Evolutionary conservation across 2,888 invertebrate species (phyloP), one percentile per base, ranked within the genome.

Genomic region (Nymphalis polychloros): DNA sequence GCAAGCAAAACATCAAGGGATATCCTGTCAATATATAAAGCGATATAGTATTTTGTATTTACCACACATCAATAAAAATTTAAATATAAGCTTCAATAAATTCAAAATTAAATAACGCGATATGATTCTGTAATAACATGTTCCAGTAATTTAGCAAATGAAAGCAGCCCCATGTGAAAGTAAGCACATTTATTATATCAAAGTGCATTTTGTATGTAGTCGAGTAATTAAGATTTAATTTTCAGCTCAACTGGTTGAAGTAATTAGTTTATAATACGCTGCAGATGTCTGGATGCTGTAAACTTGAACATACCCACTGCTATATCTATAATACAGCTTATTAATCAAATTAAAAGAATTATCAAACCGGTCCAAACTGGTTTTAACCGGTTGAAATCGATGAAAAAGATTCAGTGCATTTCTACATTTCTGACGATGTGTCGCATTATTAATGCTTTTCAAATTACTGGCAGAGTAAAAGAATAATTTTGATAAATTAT

Each of bases 181-280:
- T 64, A 59, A 63, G 46, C 50, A 59, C 68, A 55, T 64, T 70
- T 59, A 59, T 68, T 52, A 59, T 63, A 63, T 68, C 64, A 70
- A 70, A 69, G 69, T 67, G 67, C 69, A 69, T 69, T 71, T 60
- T 67, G 64, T 61, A 69, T 72, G 71, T 71, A 72, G 53, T 70
- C 66, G 66, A 52, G 62, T 72, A 71, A 71, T 72, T 70, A 74
- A 72, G 68, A 72, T 74, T 74, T 68, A 70, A 73, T 73, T 73
- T 75, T 73, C 73, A 71, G 59, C 71, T 67, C 63, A 69, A 47
- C 69, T 62, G 65, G 59, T 74, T 49, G 70, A 69, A 71, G 64
- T 70, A 73, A 73, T 73, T 70, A 72, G 67, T 60, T 65, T 63
- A 62, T 71, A 57, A 68, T 72, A 59, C 61, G 63, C 53, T 61